A percentile compares a stretch with the other conserved stretches of the same genome.
phyloP scores from a whole-genome alignment of 2,113 vertebrate genomes.

The Stomatorhinus ivindoensis region DNA sequence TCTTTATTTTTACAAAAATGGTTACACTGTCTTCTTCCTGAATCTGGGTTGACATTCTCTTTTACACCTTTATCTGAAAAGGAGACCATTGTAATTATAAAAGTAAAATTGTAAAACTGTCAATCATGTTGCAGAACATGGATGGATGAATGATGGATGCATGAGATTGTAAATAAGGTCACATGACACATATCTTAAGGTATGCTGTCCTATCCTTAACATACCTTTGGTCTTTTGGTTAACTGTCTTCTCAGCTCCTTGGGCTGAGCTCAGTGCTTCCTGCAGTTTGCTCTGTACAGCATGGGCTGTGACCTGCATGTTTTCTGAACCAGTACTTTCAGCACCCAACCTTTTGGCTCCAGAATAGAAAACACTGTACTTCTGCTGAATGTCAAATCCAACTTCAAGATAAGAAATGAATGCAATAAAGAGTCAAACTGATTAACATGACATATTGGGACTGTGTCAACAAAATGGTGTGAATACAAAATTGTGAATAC shows the following conservation, averaged over 20 bases:
- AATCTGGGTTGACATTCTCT: constrained; percentile 41
- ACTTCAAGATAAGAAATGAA: constrained; percentile 55
- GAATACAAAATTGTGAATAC: neutral
- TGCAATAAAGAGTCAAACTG: constrained; percentile 2
- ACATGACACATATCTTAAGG: neutral
- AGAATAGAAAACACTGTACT: constrained; percentile 68
- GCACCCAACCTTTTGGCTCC: constrained; percentile 44
- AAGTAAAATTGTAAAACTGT: neutral
- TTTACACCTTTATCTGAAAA: constrained; percentile 35
- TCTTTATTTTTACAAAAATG: constrained; percentile 93
- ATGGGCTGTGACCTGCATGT: neutral
- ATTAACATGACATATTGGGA: neutral
- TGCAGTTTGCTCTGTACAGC: constrained; percentile 10
- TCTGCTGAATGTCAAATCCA: constrained; percentile 81
- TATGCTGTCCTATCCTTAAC: neutral
- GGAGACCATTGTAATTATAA: neutral
- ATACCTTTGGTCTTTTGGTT: neutral
- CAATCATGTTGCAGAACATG: neutral
- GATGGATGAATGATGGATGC: neutral
- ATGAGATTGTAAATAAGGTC: neutral
- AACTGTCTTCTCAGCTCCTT: neutral
- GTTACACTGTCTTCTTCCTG: constrained; percentile 75
- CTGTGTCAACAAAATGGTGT: neutral
- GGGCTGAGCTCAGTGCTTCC: constrained; percentile 14
- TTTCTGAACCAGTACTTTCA: constrained; percentile 37